phyloP scores from a whole-genome alignment of 2,113 vertebrate genomes.

The Periophthalmus modestus region DNA sequence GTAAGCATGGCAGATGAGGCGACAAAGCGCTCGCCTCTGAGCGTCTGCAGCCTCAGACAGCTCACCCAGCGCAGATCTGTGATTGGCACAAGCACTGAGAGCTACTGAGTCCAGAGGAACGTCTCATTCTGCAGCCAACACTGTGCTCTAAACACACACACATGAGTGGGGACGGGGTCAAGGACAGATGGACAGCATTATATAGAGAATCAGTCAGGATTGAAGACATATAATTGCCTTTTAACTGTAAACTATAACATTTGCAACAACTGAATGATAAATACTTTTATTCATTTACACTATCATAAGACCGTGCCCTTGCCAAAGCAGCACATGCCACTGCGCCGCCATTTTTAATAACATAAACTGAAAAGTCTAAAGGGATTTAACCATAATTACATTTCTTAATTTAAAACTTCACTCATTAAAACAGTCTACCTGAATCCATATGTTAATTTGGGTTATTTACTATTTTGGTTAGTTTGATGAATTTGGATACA shows the following conservation, averaged over 20 bases:
- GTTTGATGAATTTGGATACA: neutral
- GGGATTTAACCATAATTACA: neutral
- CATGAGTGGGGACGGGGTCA: slow-evolving; percentile 20
- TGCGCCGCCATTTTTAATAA: neutral
- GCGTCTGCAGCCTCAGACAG: slow-evolving; percentile 70
- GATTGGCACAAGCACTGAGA: slow-evolving; percentile 76
- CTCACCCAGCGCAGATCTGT: slow-evolving; percentile 70
- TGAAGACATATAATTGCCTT: neutral
- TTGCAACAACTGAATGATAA: no score
- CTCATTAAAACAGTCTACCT: neutral
- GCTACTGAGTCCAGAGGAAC: slow-evolving; percentile 74
- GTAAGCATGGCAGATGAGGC: slow-evolving; percentile 64
- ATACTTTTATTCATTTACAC: neutral
- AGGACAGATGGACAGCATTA: slow-evolving; percentile 26
- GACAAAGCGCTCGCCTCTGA: slow-evolving; percentile 62
- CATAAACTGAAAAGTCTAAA: neutral
- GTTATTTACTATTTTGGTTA: neutral
- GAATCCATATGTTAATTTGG: neutral
- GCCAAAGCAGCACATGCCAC: neutral
- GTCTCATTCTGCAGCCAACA: slow-evolving; percentile 75
- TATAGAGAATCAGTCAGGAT: slow-evolving; percentile 8
- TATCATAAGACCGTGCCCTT: neutral
- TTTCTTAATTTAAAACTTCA: neutral
- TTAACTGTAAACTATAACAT: no score
- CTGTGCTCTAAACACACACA: slow-evolving; percentile 44